Percentiles rank a stretch among this genome's conserved stretches.
Evolutionary conservation across 2,113 vertebrate genomes (phyloP).

Genomic region (Pelecanus crispus): DNA sequence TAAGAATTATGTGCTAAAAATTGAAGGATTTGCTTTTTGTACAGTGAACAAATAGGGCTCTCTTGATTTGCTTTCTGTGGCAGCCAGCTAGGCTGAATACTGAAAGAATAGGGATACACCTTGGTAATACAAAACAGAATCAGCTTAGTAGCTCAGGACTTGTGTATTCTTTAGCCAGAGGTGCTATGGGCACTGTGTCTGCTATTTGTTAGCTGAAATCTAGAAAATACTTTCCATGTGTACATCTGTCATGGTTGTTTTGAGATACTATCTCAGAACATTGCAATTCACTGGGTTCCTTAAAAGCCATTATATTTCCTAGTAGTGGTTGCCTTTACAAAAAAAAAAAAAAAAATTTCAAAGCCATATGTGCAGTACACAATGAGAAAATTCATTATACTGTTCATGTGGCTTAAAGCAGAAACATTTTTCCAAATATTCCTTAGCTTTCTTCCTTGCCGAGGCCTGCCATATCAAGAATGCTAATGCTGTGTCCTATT

Average conservation of each 20-base stretch:
- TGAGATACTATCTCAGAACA: neutral
- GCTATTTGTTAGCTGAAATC: neutral
- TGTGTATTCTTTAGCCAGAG: neutral
- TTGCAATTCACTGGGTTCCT: neutral
- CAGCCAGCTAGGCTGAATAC: neutral
- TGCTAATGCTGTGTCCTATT: neutral
- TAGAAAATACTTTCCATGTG: neutral
- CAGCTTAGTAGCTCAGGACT: neutral
- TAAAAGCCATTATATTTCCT: neutral
- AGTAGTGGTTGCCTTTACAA: neutral
- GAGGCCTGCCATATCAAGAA: neutral
- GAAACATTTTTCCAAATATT: neutral
- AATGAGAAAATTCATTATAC: neutral
- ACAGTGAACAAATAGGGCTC: neutral
- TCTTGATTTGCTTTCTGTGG: neutral
- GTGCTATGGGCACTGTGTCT: neutral
- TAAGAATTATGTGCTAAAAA: neutral
- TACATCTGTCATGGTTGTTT: neutral
- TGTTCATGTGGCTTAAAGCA: neutral
- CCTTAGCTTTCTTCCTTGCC: neutral
- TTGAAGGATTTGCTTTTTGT: neutral
- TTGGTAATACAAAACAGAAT: neutral
- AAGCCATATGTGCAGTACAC: neutral
- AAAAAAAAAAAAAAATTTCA: neutral
- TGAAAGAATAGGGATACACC: neutral